These are phyloP conservation scores for Augiades crinisus DNA, from an alignment of 2,888 invertebrate genomes.

Conservation along the genomic window DNA sequence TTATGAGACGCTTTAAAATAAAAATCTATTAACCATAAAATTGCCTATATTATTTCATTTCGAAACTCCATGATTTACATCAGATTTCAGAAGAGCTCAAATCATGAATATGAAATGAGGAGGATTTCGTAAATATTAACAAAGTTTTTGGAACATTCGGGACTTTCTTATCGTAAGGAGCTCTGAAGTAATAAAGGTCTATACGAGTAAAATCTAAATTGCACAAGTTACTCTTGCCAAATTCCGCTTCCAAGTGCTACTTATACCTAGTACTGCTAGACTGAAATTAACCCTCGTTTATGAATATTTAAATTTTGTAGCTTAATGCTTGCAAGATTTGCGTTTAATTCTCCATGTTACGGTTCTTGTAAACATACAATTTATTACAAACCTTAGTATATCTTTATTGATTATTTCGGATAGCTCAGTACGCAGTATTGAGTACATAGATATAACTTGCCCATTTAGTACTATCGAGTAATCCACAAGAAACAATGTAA, in stretches of 20 bases:
- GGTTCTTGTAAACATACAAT: neutral
- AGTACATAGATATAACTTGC: too few relatives aligned
- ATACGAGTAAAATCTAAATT: conserved; percentile 27
- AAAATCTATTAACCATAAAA: conserved; percentile 8
- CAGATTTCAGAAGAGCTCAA: conserved; percentile 9
- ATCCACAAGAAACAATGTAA: too few relatives aligned
- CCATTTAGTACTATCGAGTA: too few relatives aligned
- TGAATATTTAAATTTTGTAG: conserved; percentile 23
- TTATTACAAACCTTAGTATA: neutral
- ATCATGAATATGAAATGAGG: conserved; percentile 23
- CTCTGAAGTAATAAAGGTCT: conserved; percentile 24
- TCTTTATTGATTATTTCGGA: too few relatives aligned
- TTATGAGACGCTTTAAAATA: conserved; percentile 1
- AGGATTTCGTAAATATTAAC: conserved; percentile 23
- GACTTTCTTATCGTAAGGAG: conserved; percentile 23
- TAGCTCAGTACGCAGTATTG: too few relatives aligned
- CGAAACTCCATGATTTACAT: conserved; percentile 6
- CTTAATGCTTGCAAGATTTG: conserved; percentile 12
- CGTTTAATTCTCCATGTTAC: conserved; percentile 2
- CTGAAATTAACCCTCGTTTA: conserved; percentile 24
- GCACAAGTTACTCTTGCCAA: conserved; percentile 26
- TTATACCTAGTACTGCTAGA: conserved; percentile 22
- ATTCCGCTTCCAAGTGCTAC: conserved; percentile 21
- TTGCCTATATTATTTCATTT: conserved; percentile 7
- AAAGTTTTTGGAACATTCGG: conserved; percentile 23